Conservation (phyloP, 37 sponge, comb jelly and placozoan genomes). For the Hormiphora californensis region DNA sequence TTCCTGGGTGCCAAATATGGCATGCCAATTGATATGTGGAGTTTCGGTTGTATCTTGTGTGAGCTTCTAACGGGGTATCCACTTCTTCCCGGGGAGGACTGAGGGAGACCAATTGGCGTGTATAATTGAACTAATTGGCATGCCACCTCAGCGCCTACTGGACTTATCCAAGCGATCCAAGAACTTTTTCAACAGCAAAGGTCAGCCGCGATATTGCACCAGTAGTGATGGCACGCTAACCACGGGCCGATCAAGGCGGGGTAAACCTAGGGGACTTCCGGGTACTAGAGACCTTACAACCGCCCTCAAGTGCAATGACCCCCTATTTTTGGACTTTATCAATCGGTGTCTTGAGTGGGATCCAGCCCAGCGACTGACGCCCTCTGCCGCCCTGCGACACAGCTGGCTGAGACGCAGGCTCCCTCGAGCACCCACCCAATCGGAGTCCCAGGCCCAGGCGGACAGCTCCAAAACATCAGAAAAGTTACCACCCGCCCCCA, state of each 20-base stretch:
- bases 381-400: constrained; percentile 71
- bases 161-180: constrained; percentile 69
- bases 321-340: constrained; percentile 73
- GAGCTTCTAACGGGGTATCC: constrained; percentile 91
- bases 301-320: constrained; percentile 87
- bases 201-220: constrained; percentile 61
- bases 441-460: constrained; percentile 41
- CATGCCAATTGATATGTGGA: constrained; percentile 98
- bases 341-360: constrained; percentile 70
- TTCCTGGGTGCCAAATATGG: constrained; percentile 87
- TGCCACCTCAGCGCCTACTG: constrained; percentile 73
- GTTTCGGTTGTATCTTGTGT: constrained; percentile 91
- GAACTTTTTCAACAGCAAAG: constrained; percentile 73
- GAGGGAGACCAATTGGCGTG: constrained; percentile 89
- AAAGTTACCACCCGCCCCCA: constrained; percentile 54
- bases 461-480: constrained; percentile 8
- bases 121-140: constrained; percentile 84
- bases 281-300: constrained; percentile 76
- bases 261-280: constrained; percentile 78
- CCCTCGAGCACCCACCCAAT: constrained; percentile 49
- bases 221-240: constrained; percentile 42
- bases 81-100: constrained; percentile 84
- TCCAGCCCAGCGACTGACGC: constrained; percentile 66
- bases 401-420: constrained; percentile 68
- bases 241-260: constrained; percentile 77